Base-by-base conservation (phyloP, 2,797 vertebrate species). In the Glyptemys insculpta region DNA sequence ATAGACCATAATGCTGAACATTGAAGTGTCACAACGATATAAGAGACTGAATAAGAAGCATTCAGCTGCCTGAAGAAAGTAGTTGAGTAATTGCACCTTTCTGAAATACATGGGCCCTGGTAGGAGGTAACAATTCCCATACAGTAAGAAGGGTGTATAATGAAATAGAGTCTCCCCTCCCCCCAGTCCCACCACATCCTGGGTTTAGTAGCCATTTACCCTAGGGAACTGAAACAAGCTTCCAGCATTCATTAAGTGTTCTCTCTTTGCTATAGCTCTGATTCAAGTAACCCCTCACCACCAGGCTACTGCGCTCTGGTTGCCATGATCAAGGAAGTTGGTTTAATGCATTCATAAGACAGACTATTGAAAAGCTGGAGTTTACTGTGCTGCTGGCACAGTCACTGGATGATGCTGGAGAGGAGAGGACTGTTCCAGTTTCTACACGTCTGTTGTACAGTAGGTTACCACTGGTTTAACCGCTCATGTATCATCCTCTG, bases 231-330 rank as follows among this genome's bases (percentile, higher is more conserved):
- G 68, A 72, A 72, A 23, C 68, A 41, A 85, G 3, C 74, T 94
- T 92, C 92, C 62, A 94, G 84, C 93, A 91, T 96, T 94, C 86
- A 59, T 5, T 91, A 97, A 95, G 96, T 95, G 96, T 92, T 95
- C 68, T 59, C 90, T n/a, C 62, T 54, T 72, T 41, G 37, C 81
- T 91, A 95, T 88, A 95, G 79, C 90, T 68, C 76, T 79, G 83
- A 83, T 79, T 88, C 86, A 44, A 94, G 84, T 91, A 91, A 85
- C 87, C 79, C 50, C 57, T 92, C 92, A 21, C 18, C 72, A 8
- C 50, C 19, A 81, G 37, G 57, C 52, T 49, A 44, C 74, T 50
- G 6, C 47, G 37, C 78, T 96, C 59, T 37, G 6, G 25, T 15
- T 93, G 59, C 86, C 79, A 87, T 21, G 5, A 37, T 16, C 49